These are phyloP conservation scores for Psix sp. DNA, from an alignment of 1,140 invertebrate species.

Conservation along the genomic window DNA sequence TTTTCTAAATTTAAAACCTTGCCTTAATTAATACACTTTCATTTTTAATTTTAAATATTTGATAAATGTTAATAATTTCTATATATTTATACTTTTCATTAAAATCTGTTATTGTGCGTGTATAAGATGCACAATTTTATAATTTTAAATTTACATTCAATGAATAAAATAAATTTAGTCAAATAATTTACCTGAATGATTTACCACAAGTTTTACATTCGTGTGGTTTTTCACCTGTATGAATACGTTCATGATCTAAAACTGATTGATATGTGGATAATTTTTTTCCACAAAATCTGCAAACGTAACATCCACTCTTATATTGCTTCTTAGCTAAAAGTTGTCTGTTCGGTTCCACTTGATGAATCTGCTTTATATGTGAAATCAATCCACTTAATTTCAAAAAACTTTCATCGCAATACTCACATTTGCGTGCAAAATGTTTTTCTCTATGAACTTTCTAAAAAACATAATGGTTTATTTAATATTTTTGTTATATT, in stretches of 20 bases:
- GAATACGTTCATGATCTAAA: constrained; percentile 75
- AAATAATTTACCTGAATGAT: constrained; percentile 52
- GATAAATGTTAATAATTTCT: too few species aligned
- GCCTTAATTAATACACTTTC: too few species aligned
- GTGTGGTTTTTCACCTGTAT: constrained; percentile 78
- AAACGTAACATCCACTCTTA: constrained; percentile 58
- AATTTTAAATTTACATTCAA: too few species aligned
- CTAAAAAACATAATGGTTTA: constrained; percentile 50
- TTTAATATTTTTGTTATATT: constrained; percentile 31
- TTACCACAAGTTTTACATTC: constrained; percentile 78
- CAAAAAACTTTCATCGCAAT: constrained; percentile 67
- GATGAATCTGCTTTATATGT: constrained; percentile 59
- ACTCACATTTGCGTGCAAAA: constrained; percentile 66
- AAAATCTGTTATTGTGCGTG: too few species aligned
- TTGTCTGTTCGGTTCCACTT: constrained; percentile 40
- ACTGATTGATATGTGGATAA: constrained; percentile 62
- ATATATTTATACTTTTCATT: too few species aligned
- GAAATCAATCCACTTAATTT: constrained; percentile 44
- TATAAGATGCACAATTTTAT: too few species aligned
- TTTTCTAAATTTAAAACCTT: too few species aligned
- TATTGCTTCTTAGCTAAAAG: constrained; percentile 49
- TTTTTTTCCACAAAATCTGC: constrained; percentile 64
- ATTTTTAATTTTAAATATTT: too few species aligned
- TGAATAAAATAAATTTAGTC: neutral
- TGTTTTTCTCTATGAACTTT: constrained; percentile 59